Conservation (phyloP, 2,797 vertebrate genomes). For the Ctenochaetus hawaiiensis region DNA sequence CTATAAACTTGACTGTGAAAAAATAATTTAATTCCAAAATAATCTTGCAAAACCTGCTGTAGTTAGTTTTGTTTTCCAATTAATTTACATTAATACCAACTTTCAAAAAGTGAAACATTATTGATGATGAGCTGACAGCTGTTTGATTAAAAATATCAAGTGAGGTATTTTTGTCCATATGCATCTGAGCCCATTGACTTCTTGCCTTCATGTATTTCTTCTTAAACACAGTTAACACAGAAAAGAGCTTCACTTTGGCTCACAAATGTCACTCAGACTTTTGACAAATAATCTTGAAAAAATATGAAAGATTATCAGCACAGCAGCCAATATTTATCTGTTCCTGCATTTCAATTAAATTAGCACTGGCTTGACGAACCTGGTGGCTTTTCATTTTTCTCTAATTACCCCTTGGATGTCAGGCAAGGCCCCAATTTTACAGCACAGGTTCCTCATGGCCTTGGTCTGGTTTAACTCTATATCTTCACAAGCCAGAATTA, state of each 20-base stretch:
- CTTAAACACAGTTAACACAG: slow-evolving; percentile 31
- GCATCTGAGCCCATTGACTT: slow-evolving; percentile 9
- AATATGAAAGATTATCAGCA: slow-evolving; percentile 76
- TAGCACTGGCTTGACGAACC: slow-evolving; percentile 91
- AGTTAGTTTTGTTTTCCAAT: not conserved
- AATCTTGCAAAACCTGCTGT: not conserved
- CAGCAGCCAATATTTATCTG: slow-evolving; percentile 87
- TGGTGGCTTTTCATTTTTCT: slow-evolving; percentile 95
- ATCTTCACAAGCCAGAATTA: slow-evolving; percentile 99
- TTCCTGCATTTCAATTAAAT: slow-evolving; percentile 97
- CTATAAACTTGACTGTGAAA: not conserved
- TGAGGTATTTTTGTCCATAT: not conserved
- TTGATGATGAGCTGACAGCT: not conserved
- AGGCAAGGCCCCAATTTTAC: slow-evolving; percentile 91
- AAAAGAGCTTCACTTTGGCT: slow-evolving; percentile 52
- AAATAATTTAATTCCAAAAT: not conserved
- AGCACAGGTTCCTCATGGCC: slow-evolving; percentile 87
- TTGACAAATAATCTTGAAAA: slow-evolving; percentile 73
- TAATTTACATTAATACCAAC: not conserved
- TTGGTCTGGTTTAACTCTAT: slow-evolving; percentile 96
- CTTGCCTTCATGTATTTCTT: slow-evolving; percentile 23
- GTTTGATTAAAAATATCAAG: not conserved
- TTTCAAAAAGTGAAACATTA: slow-evolving; percentile 16
- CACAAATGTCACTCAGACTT: slow-evolving; percentile 54
- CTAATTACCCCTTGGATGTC: slow-evolving; percentile 94